Percentiles rank a stretch among this genome's conserved stretches.
Evolutionary conservation across 2,113 vertebrate genomes (phyloP).

Genomic region (Oreochromis aureus): DNA sequence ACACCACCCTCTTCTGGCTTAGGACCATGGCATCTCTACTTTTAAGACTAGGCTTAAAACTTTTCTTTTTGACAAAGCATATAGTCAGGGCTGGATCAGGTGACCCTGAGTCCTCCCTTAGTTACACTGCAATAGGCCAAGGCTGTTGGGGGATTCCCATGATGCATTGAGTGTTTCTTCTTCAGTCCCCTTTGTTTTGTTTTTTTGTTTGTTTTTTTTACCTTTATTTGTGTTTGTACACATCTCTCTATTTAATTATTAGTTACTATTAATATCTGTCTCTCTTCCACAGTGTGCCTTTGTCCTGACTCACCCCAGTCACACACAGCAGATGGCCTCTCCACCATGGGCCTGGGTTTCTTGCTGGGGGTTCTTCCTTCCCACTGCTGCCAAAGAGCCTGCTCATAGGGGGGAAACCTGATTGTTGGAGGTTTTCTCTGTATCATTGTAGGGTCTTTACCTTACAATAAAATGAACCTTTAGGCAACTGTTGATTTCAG

Average conservation of each 20-base stretch:
- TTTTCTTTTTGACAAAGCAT: neutral
- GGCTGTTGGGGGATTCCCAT: neutral
- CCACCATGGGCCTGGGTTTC: neutral
- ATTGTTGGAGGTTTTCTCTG: neutral
- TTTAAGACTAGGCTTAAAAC: neutral
- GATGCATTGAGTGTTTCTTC: neutral
- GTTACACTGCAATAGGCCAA: neutral
- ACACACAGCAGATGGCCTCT: neutral
- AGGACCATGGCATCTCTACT: neutral
- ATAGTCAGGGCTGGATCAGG: neutral
- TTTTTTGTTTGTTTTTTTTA: fast-evolving
- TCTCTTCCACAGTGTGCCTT: neutral
- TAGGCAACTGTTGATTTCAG: neutral
- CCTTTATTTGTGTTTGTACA: neutral
- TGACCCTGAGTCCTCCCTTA: neutral
- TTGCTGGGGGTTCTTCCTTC: neutral
- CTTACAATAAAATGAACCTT: neutral
- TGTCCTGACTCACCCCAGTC: neutral
- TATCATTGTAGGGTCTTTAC: neutral
- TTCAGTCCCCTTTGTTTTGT: neutral
- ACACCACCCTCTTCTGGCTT: neutral
- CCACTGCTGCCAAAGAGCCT: neutral
- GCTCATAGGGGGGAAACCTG: neutral
- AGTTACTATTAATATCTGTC: fast-evolving
- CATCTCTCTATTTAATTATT: neutral